Evolutionary conservation across 2,113 vertebrate species (phyloP), one percentile per base, ranked within the genome.

Genomic region (Podarcis muralis): DNA sequence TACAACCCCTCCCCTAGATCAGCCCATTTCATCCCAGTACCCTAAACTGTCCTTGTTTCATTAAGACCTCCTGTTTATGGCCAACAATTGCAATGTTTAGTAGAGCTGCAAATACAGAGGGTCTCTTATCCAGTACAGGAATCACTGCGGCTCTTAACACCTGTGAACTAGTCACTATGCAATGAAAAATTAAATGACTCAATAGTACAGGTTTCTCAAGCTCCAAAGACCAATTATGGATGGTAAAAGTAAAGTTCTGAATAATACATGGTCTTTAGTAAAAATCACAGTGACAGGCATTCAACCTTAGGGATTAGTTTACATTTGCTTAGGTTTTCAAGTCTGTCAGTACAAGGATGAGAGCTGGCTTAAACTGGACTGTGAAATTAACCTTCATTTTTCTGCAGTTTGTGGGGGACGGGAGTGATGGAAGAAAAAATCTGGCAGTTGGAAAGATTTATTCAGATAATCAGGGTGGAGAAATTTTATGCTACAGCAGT

Each of bases 271-370:
- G 59, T 83, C 81, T 86, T 86, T 86, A 83, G 81, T 69, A 83
- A 76, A 75, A 53, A 76, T 77, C 72, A 83, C 11, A 79, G 13
- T 81, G 84, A 81, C 77, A 86, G 25, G 74, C 90, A 88, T 88
- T 81, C 68, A 89, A 40, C 75, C 40, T 68, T 77, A 23, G n/a
- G 89, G 43, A 25, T 92, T 35, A 78, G 2, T 84, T 84, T 20
- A 86, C 84, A 77, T 57, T 91, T 92, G 69, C 82, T 30, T 57
- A 77, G 11, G 6, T 89, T 83, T 95, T 92, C 87, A 89, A 15
- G 89, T 66, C 68, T 78, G 6, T 80, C 71, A 91, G 22, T 88
- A 84, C 92, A 90, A 90, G 59, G 9, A 92, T 90, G 88, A 87
- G 5, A 81, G 74, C 85, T 80, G 86, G 75, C 62, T 79, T 86